A percentile compares a stretch with the other conserved stretches of the same genome.
phyloP scores from a whole-genome alignment of 2,113 vertebrate genomes.

The Bombycilla garrulus region DNA sequence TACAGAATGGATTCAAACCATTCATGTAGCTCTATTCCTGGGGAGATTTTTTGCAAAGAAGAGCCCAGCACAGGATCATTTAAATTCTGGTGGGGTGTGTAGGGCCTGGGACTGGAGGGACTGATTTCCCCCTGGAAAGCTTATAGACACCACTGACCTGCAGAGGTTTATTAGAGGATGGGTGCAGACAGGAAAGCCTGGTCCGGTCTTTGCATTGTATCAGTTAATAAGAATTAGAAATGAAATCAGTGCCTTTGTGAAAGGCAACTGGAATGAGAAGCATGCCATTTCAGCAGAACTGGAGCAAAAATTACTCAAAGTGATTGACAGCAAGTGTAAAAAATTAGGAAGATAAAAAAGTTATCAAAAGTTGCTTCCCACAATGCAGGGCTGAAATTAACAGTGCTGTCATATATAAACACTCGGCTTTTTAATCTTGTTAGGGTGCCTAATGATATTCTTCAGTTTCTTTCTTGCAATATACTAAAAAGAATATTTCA shows the following conservation, averaged over 20 bases:
- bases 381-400: conserved; percentile 22
- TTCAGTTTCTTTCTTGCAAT: neutral
- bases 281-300: conserved; percentile 8
- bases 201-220: neutral
- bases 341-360: neutral
- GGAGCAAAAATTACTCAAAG: neutral
- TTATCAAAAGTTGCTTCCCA: neutral
- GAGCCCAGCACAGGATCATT: neutral
- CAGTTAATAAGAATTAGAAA: conserved; percentile 20
- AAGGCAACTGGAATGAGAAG: conserved; percentile 8
- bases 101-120: neutral
- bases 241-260: neutral
- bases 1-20: neutral
- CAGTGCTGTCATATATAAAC: neutral
- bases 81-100: neutral
- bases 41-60: neutral
- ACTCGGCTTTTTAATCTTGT: neutral
- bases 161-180: neutral
- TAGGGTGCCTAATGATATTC: neutral
- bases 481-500: neutral
- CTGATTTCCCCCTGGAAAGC: neutral
- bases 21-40: no score
- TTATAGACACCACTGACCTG: neutral
- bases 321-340: neutral
- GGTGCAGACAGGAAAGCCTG: neutral